Base-by-base conservation (phyloP, 1,140 invertebrate genomes). In the Drosophila littoralis region DNA sequence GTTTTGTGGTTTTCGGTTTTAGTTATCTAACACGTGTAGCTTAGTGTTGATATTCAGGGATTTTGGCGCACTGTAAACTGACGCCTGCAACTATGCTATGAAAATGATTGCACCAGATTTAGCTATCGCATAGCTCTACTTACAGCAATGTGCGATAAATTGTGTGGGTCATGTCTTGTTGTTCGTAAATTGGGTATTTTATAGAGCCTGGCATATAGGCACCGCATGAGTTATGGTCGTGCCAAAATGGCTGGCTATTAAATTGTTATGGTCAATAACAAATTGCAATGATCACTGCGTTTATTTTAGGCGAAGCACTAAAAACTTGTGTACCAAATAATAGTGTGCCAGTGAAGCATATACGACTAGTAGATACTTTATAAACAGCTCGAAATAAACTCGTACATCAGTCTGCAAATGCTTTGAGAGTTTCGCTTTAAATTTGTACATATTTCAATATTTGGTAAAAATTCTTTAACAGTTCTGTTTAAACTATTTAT, bases 51-150 rank as follows among this genome's bases (percentile, higher is more conserved):
- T 60, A 36, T 48, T 32, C 1, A 33, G 45, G 67, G 75, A 78
- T 72, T 86, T 68, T 77, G 73, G 75, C 51, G 75, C 78, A 84
- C 12, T 70, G 61, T 71, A 79, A 75, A 17, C 54, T 71, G 75
- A 85, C 77, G 69, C 74, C 59, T 59, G 63, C 48, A 86, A 85
- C 74, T 69, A 71, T 66, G 61, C 78, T 63, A 63, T 50, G 54
- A 68, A 75, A 86, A 68, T 75, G 69, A 83, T 65, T 68, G 45
- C 40, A 51, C 22, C 54, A 52, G 64, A 73, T 73, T 60, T 67
- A 17, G 15, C 54, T 28, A 66, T 50, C 51, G 33, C 51, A 36
- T 32, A 15, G 15, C 28, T 13, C 40, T 64, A 43, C 50, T 40
- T 48, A 51, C 12, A 42, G 13, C 38, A 32, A 17, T 15, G 13